A percentile compares a stretch with the other conserved stretches of the same genome.
Conservation (phyloP, 2,797 vertebrate genomes). For the Leptatherina wallacei region DNA sequence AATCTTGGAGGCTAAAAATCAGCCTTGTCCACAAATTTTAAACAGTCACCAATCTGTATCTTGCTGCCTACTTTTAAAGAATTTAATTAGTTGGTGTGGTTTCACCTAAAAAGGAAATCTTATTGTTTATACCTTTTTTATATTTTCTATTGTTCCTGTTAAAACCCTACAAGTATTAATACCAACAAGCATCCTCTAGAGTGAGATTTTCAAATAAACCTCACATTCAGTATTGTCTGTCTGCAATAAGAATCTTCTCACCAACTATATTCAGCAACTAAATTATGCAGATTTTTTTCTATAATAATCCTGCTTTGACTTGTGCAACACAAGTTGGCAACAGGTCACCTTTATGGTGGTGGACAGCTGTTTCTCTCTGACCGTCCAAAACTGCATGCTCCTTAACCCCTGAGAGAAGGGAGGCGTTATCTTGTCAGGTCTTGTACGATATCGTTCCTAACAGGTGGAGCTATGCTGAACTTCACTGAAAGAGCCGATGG, state of each 20-base stretch:
- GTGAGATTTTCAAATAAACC: background rate
- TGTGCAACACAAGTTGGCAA: conserved; percentile 31
- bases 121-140: background rate
- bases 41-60: conserved; percentile 17
- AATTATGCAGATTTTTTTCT: background rate
- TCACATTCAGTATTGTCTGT: background rate
- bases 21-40: conserved; percentile 62
- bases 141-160: background rate
- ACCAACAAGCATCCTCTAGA: background rate
- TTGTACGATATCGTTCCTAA: conserved; percentile 34
- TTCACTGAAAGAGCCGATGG: conserved; percentile 47
- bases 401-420: conserved; percentile 58
- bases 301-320: conserved; percentile 9
- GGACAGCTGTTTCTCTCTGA: conserved; percentile 66
- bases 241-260: background rate
- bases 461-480: conserved; percentile 61
- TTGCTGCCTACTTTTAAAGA: conserved; percentile 1
- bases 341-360: conserved; percentile 45
- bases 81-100: background rate
- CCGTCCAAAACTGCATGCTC: conserved; percentile 54
- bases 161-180: background rate
- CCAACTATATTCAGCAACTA: background rate
- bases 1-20: conserved; percentile 49
- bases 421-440: conserved; percentile 55
- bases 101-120: conserved; percentile 7